Evolutionary conservation across 2,888 invertebrate genomes (phyloP).

Genomic region (Xestia sexstrigata): DNA sequence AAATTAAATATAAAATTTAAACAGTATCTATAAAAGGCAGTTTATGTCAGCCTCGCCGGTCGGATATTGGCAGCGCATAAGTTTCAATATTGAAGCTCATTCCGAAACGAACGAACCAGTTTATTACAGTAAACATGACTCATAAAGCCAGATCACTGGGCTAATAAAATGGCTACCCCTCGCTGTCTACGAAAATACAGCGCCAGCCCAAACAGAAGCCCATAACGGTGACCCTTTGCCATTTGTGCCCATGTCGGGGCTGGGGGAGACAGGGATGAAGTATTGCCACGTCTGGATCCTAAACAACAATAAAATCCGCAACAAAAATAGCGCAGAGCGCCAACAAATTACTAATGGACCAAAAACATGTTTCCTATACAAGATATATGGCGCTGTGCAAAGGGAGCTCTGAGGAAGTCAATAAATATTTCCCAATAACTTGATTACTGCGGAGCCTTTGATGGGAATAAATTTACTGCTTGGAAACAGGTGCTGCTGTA

Average conservation of each 20-base stretch:
- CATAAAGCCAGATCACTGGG: slow-evolving; percentile 83
- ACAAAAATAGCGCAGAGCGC: slow-evolving; percentile 73
- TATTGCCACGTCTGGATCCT: slow-evolving; percentile 71
- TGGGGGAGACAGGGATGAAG: slow-evolving; percentile 66
- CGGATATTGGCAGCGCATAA: slow-evolving; percentile 74
- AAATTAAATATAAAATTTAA: slow-evolving; percentile 69
- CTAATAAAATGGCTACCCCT: slow-evolving; percentile 81
- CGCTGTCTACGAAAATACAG: slow-evolving; percentile 76
- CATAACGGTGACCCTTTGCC: slow-evolving; percentile 76
- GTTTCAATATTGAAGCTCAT: slow-evolving; percentile 76
- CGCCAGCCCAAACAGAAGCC: slow-evolving; percentile 75
- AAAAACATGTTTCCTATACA: slow-evolving; percentile 72
- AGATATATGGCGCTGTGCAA: slow-evolving; percentile 71
- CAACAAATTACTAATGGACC: slow-evolving; percentile 75
- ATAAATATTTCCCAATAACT: slow-evolving; percentile 79
- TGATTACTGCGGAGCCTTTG: slow-evolving; percentile 75
- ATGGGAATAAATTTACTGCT: slow-evolving; percentile 68
- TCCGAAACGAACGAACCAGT: slow-evolving; percentile 73
- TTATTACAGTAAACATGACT: slow-evolving; percentile 82
- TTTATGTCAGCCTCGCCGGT: slow-evolving; percentile 64
- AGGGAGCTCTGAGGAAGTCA: slow-evolving; percentile 67
- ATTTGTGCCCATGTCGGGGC: slow-evolving; percentile 57
- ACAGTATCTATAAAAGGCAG: slow-evolving; percentile 63
- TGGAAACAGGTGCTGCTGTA: slow-evolving; percentile 68
- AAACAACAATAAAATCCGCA: slow-evolving; percentile 80